Base-by-base conservation (phyloP, 2,113 vertebrate genomes). In the Varanus salvator region DNA sequence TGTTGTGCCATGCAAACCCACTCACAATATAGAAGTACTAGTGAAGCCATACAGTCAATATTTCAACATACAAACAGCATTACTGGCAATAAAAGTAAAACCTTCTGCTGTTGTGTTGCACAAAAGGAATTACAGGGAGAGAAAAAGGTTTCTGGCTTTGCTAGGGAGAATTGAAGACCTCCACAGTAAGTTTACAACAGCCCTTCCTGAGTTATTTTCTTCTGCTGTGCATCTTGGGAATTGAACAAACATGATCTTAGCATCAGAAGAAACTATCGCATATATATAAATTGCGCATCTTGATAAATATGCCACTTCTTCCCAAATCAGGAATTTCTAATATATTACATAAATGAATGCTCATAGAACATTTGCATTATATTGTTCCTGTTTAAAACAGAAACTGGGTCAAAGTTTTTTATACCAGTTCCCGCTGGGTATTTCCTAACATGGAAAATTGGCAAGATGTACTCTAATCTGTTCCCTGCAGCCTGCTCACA, bases 381-480 rank as follows among this genome's bases (percentile, higher is more conserved):
- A 83, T 7, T 1, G 64, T 54, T 92, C 86, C 60, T 8, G 68
- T 85, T 38, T 75, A 54, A 68, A 76, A 91, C 91, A 90, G 6
- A 88, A 89, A 85, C 17, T 44, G 50, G 48, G 60, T 69, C 74
- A 78, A 69, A 54, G 1, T 84, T 27, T 90, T 91, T 92, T 88
- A 83, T 38, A 64, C 60, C 71, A 64, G 84, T 50, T 66, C 84
- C 57, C 90, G 29, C 87, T 93, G 91, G 66, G 52, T 87, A 80
- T 92, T 89, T 60, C 31, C 89, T 90, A 44, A 27, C 89, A 93
- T 91, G 85, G 87, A 93, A 83, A 87, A 66, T 21, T 44, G 80
- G 90, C 90, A 87, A 27, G 71, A 84, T 57, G 17, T 54, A 25
- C 9, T 25, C 21, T 27, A 84, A 88, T 91, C 23, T 0, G 4